Evolutionary conservation across 2,888 invertebrate genomes (phyloP).

Genomic region (Cheilosia vulpina): DNA sequence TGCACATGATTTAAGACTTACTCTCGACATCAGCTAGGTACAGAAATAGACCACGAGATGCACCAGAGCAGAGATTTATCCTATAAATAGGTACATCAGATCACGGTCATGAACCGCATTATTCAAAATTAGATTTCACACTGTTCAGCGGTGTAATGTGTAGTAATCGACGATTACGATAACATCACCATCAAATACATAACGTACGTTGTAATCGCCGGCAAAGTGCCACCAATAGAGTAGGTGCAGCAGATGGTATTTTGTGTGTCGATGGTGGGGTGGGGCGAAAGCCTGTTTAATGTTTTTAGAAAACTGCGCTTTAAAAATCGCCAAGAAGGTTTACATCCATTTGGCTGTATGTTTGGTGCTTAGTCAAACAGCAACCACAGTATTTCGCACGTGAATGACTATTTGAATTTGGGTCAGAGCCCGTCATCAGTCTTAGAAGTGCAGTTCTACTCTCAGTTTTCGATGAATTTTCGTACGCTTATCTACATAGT

Average conservation of each 20-base stretch:
- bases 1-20: constrained; percentile 47
- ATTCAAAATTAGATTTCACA: constrained; percentile 70
- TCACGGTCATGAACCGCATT: constrained; percentile 71
- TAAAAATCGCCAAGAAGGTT: too few relatives aligned
- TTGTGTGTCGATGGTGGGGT: neutral
- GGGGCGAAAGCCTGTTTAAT: neutral
- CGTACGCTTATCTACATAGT: too few relatives aligned
- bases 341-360: too few relatives aligned
- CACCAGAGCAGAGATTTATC: constrained; percentile 38
- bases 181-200: constrained; percentile 34
- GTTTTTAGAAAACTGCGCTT: too few relatives aligned
- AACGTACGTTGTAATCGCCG: constrained; percentile 28
- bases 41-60: constrained; percentile 43
- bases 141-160: constrained; percentile 58
- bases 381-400: too few relatives aligned
- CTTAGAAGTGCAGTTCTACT: too few relatives aligned
- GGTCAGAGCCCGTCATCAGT: too few relatives aligned
- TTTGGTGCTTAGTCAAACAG: too few relatives aligned
- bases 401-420: too few relatives aligned
- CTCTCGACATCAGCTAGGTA: constrained; percentile 27
- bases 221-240: constrained; percentile 39
- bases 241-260: constrained; percentile 13
- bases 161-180: constrained; percentile 71
- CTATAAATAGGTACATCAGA: constrained; percentile 68
- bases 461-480: too few relatives aligned